These are phyloP conservation scores for Holotrichia oblita DNA, from an alignment of 1,140 invertebrate species.

Conservation along the genomic window DNA sequence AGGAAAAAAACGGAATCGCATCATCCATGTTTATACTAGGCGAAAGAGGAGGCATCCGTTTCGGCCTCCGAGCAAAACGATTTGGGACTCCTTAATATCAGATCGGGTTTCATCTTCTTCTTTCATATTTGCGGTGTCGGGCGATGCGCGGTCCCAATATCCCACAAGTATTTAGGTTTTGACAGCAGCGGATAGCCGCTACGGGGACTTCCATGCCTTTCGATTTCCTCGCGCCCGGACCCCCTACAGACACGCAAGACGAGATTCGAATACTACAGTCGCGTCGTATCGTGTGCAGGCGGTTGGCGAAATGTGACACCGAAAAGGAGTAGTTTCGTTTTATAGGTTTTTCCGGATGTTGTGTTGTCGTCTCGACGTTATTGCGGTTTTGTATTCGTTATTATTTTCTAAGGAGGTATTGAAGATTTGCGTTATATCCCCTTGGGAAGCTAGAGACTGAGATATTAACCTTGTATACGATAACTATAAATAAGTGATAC, in stretches of 20 bases:
- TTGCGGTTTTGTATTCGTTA: slow-evolving; percentile 16
- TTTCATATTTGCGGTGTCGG: slow-evolving; percentile 23
- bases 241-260: not conserved
- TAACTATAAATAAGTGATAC: too few relatives aligned
- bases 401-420: not conserved
- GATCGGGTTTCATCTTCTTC: slow-evolving; percentile 21
- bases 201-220: not conserved
- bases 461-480: too few relatives aligned
- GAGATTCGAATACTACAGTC: not conserved
- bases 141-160: slow-evolving; percentile 9
- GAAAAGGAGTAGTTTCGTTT: slow-evolving; percentile 20
- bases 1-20: not conserved
- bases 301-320: slow-evolving; percentile 10
- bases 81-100: slow-evolving; percentile 33
- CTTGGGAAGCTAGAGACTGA: too few relatives aligned
- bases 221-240: not conserved
- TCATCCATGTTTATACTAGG: not conserved
- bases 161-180: slow-evolving; percentile 33
- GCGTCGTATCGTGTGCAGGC: not conserved
- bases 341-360: slow-evolving; percentile 13
- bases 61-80: slow-evolving; percentile 22
- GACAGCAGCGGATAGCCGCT: slow-evolving; percentile 20
- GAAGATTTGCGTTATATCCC: not conserved
- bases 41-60: not conserved
- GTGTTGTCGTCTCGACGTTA: not conserved